Conservation (phyloP, 2,888 invertebrate species). For the Athalia cordata region DNA sequence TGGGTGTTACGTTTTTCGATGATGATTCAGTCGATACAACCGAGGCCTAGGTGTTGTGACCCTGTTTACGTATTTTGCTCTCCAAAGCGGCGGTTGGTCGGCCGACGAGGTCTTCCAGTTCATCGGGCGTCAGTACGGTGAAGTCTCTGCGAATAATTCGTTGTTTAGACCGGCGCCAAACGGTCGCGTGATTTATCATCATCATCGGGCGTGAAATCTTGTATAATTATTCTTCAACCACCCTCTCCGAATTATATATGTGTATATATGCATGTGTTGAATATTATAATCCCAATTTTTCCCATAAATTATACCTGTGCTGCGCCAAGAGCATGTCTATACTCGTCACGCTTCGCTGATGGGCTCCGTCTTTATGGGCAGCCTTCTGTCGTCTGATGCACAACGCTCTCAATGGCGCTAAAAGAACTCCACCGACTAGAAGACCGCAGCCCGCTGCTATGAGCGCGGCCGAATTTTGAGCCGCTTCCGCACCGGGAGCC, state of each 20-base stretch:
- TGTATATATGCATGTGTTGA: too few relatives aligned
- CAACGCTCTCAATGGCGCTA: constrained; percentile 81
- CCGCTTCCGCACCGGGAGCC: constrained; percentile 85
- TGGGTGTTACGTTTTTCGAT: constrained; percentile 63
- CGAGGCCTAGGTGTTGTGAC: constrained; percentile 69
- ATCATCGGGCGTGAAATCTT: background rate
- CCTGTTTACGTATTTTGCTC: constrained; percentile 73
- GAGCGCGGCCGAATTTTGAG: constrained; percentile 83
- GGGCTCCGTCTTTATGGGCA: constrained; percentile 74
- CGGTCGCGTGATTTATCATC: background rate
- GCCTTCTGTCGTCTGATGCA: constrained; percentile 78
- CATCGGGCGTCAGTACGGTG: constrained; percentile 76
- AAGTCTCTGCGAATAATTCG: constrained; percentile 61
- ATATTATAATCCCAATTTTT: too few relatives aligned
- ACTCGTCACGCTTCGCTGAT: constrained; percentile 75
- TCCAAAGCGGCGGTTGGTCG: constrained; percentile 73
- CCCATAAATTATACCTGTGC: constrained; percentile 68
- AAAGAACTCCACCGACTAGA: constrained; percentile 78
- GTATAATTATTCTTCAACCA: background rate
- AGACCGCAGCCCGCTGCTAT: constrained; percentile 81
- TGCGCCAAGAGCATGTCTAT: constrained; percentile 75
- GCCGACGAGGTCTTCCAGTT: constrained; percentile 78
- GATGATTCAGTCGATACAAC: constrained; percentile 61
- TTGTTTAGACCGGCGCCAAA: background rate
- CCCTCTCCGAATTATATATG: too few relatives aligned